phyloP scores from a whole-genome alignment of 2,113 vertebrate genomes.

The Lamprologus sp. region DNA sequence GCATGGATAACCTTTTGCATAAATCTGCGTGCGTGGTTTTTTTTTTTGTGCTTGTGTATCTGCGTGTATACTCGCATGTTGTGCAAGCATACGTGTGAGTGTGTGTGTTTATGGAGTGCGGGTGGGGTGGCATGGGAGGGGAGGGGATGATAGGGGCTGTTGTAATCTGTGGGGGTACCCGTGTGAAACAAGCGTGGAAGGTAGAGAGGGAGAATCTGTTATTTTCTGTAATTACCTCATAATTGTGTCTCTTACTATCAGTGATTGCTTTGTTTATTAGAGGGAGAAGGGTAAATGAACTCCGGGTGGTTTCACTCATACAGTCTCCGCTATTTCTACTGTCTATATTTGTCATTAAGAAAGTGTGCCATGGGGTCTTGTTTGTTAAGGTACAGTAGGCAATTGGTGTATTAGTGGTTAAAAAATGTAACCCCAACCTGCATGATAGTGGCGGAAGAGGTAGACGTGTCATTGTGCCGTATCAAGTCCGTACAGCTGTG shows the following conservation, averaged over 20 bases:
- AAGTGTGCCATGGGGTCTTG: neutral
- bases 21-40: neutral
- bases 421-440: neutral
- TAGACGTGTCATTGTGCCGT: neutral
- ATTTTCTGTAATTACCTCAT: constrained; percentile 65
- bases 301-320: constrained; percentile 5
- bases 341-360: constrained; percentile 3
- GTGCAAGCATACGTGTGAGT: neutral
- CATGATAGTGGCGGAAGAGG: neutral
- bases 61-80: neutral
- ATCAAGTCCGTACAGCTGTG: neutral
- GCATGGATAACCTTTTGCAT: constrained; percentile 34
- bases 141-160: neutral
- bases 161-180: constrained; percentile 22
- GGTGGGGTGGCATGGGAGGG: neutral
- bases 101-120: neutral
- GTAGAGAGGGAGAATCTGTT: constrained; percentile 51
- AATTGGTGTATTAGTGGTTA: neutral
- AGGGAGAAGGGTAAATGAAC: constrained; percentile 23
- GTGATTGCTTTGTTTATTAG: constrained; percentile 65
- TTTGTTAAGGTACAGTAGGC: neutral
- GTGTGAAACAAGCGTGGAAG: constrained; percentile 37
- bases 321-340: neutral
- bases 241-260: constrained; percentile 55
- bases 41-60: neutral